Conservation (phyloP, 2,888 invertebrate genomes). For the Cacoxenus indagator region DNA sequence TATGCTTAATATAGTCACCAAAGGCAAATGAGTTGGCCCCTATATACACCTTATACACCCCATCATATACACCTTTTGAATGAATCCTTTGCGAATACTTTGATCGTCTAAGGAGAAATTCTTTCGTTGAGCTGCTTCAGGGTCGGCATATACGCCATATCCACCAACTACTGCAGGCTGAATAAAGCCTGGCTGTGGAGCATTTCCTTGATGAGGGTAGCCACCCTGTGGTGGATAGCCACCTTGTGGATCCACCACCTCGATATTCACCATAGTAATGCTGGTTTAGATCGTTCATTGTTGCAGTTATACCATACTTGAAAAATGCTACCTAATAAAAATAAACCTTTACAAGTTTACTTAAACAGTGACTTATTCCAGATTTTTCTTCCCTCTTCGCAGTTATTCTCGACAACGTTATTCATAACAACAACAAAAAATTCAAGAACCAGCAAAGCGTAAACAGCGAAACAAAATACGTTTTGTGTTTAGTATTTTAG, state of each 20-base stretch:
- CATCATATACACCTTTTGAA: conserved; percentile 69
- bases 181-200: conserved; percentile 68
- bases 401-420: too few species aligned
- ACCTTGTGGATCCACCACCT: conserved; percentile 62
- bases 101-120: conserved; percentile 65
- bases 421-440: too few species aligned
- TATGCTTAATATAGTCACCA: conserved; percentile 73
- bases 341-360: too few species aligned
- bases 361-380: too few species aligned
- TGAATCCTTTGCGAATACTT: conserved; percentile 66
- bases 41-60: conserved; percentile 56
- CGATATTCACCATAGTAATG: conserved; percentile 69
- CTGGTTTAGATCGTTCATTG: conserved; percentile 66
- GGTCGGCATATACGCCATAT: conserved; percentile 67
- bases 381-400: too few species aligned
- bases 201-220: conserved; percentile 66
- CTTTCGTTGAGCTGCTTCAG: conserved; percentile 65
- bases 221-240: conserved; percentile 64
- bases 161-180: conserved; percentile 59
- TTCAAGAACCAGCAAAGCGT: too few species aligned
- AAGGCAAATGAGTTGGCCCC: conserved; percentile 86
- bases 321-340: not conserved
- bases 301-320: not conserved
- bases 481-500: too few species aligned
- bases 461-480: too few species aligned